Conservation (phyloP, 2,113 vertebrate genomes). For the Regulus satrapa region DNA sequence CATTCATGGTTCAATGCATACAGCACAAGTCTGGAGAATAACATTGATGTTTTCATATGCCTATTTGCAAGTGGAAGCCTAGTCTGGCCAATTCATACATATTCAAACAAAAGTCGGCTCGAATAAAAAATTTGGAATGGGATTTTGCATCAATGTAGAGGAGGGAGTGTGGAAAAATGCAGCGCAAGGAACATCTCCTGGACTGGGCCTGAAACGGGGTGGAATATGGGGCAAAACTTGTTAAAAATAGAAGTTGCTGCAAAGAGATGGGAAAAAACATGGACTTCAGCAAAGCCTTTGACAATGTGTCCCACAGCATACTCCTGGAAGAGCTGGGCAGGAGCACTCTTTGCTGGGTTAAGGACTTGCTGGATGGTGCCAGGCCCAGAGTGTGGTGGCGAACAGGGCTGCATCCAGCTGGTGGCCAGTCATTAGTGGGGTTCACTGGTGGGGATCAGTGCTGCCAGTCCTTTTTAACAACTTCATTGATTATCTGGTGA, state of each 20-base stretch:
- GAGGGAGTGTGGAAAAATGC: background rate
- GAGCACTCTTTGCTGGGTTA: background rate
- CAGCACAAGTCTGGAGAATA: rapidly evolving
- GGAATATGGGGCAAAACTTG: background rate
- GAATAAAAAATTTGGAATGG: background rate
- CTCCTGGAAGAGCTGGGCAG: background rate
- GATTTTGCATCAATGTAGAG: background rate
- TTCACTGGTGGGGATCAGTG: rapidly evolving
- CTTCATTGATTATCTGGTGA: rapidly evolving
- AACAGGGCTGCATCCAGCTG: rapidly evolving
- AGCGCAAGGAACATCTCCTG: background rate
- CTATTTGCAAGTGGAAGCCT: background rate
- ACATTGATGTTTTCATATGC: background rate
- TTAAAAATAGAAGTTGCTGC: background rate
- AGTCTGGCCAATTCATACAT: background rate
- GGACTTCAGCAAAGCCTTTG: background rate
- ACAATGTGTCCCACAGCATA: background rate
- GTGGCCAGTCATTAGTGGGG: rapidly evolving
- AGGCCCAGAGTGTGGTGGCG: background rate
- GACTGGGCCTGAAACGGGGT: background rate
- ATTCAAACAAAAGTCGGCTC: rapidly evolving
- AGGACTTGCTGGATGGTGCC: background rate
- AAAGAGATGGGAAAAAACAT: background rate
- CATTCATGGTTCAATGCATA: background rate
- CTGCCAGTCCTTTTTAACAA: rapidly evolving